Evolutionary conservation across 2,888 invertebrate genomes (phyloP).

Genomic region (Diaphora mendica): DNA sequence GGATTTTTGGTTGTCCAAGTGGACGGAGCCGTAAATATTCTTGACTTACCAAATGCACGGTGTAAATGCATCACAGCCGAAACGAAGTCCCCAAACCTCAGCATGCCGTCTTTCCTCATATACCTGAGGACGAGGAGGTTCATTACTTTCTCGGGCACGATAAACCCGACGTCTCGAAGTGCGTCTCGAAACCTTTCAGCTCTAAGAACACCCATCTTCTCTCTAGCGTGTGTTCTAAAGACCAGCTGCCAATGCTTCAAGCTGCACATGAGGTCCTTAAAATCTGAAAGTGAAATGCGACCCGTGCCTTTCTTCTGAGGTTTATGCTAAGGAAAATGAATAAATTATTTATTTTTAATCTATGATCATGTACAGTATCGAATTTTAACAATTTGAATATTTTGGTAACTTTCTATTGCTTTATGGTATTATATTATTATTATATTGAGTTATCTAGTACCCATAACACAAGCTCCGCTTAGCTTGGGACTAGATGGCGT

Average conservation of each 20-base stretch:
- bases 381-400: background rate
- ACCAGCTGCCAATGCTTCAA: conserved; percentile 95
- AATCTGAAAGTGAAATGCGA: conserved; percentile 93
- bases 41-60: conserved; percentile 92
- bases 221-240: conserved; percentile 95
- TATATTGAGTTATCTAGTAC: too few species aligned
- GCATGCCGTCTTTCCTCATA: conserved; percentile 96
- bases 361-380: background rate
- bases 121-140: conserved; percentile 93
- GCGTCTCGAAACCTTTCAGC: conserved; percentile 95
- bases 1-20: too few species aligned
- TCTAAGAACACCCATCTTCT: conserved; percentile 95
- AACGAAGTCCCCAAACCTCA: conserved; percentile 96
- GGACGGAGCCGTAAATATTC: too few species aligned
- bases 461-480: too few species aligned
- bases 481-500: too few species aligned
- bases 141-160: conserved; percentile 93
- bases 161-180: conserved; percentile 94
- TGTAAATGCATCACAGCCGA: conserved; percentile 95
- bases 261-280: conserved; percentile 96
- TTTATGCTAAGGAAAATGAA: conserved; percentile 53
- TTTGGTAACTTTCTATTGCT: background rate
- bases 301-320: conserved; percentile 90
- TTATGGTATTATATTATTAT: too few species aligned
- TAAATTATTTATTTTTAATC: background rate